Conservation (phyloP, 2,113 vertebrate genomes). For the Candoia aspera region DNA sequence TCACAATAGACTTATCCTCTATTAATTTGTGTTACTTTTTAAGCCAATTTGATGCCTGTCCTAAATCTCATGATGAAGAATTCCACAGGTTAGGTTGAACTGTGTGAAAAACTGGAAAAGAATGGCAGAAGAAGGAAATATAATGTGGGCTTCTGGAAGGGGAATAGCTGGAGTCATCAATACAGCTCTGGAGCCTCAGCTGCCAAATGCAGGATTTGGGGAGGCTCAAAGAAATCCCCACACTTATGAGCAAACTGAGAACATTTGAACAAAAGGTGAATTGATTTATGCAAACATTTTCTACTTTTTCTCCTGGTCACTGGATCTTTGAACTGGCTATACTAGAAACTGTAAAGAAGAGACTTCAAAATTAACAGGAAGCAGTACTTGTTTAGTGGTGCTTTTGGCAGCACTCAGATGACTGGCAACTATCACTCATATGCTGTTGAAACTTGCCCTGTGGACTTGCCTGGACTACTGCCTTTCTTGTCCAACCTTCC, state of each 20-base stretch:
- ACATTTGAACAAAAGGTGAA: neutral
- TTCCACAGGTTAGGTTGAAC: neutral
- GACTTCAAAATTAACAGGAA: slow-evolving; percentile 49
- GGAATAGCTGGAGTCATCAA: neutral
- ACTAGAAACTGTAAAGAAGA: neutral
- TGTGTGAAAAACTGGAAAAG: neutral
- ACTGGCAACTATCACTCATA: slow-evolving; percentile 60
- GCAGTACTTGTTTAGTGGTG: slow-evolving; percentile 53
- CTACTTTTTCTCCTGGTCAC: neutral
- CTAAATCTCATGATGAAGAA: neutral
- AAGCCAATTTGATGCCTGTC: neutral
- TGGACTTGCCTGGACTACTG: neutral
- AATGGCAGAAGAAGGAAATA: neutral
- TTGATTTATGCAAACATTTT: neutral
- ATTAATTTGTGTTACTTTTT: neutral
- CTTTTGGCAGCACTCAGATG: slow-evolving; percentile 63
- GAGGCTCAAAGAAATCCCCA: neutral
- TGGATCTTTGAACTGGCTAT: neutral
- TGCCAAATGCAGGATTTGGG: neutral
- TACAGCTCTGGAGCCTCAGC: neutral
- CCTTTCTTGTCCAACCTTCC: slow-evolving; percentile 54
- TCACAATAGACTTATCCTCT: neutral
- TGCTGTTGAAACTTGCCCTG: slow-evolving; percentile 63
- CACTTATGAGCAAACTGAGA: neutral
- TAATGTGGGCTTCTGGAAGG: neutral